Conservation (phyloP, 2,113 vertebrate genomes). For the Cyphomyrus discorhynchus region DNA sequence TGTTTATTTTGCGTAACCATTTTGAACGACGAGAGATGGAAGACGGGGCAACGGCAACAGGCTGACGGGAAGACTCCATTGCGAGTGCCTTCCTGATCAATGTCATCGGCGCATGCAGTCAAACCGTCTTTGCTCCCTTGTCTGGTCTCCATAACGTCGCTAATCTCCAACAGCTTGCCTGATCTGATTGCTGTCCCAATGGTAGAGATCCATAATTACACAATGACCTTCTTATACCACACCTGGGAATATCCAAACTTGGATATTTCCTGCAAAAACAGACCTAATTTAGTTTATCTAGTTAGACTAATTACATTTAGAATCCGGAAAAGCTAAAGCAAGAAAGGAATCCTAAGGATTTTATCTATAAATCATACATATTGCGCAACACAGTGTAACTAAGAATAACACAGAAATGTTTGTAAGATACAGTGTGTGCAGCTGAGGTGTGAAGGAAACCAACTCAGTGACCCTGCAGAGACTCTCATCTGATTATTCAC, state of each 20-base stretch:
- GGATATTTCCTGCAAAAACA: neutral
- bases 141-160: neutral
- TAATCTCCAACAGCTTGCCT: neutral
- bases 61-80: neutral
- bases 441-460: neutral
- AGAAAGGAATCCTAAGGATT: neutral
- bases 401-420: neutral
- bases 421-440: neutral
- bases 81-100: neutral
- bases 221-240: neutral
- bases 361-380: slow-evolving; percentile 1
- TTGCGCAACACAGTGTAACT: neutral
- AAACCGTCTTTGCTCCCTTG: neutral
- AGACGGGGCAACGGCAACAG: neutral
- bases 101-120: neutral
- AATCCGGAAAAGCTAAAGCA: neutral
- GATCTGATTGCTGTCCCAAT: neutral
- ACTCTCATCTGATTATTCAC: neutral
- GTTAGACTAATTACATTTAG: neutral
- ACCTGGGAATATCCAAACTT: neutral
- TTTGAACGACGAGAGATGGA: neutral
- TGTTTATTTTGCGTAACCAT: neutral
- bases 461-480: neutral
- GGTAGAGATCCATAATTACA: neutral
- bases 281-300: neutral